A percentile compares a stretch with the other conserved stretches of the same genome.
Evolutionary conservation across 2,113 vertebrate genomes (phyloP).

Genomic region (Crotalus horridus): DNA sequence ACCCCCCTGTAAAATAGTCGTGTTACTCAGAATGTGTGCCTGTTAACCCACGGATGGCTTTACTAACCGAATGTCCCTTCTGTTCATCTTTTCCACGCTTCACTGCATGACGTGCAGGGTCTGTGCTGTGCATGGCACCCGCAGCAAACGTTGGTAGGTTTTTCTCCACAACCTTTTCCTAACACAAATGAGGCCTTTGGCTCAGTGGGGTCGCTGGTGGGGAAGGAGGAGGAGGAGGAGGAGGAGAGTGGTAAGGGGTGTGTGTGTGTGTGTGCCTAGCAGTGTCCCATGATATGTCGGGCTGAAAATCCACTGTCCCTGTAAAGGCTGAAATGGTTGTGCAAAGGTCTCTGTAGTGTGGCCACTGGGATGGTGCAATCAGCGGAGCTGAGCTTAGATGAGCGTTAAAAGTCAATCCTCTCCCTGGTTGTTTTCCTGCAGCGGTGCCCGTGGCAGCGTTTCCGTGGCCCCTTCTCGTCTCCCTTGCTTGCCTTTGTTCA

Average conservation of each 20-base stretch:
- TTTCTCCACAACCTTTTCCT: slow-evolving; percentile 71
- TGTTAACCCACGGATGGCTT: slow-evolving; percentile 61
- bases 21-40: slow-evolving; percentile 63
- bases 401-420: neutral
- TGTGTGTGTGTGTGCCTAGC: fast-evolving
- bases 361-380: neutral
- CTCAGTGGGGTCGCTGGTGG: neutral
- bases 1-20: slow-evolving; percentile 37
- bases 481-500: neutral
- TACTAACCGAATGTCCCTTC: slow-evolving; percentile 79
- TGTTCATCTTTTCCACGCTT: slow-evolving; percentile 79
- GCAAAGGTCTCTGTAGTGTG: neutral
- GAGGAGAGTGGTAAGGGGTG: neutral
- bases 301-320: neutral
- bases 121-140: slow-evolving; percentile 82
- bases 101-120: slow-evolving; percentile 80
- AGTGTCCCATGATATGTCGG: neutral
- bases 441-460: neutral
- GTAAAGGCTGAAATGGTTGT: neutral
- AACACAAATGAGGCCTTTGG: slow-evolving; percentile 56
- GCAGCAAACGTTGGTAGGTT: slow-evolving; percentile 82
- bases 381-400: neutral
- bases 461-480: neutral
- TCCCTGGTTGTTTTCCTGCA: too few relatives aligned
- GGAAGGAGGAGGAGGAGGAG: neutral